Evolutionary conservation across 1,140 invertebrate species (phyloP), one percentile per base, ranked within the genome.

Genomic region (Trichogramma pretiosum): DNA sequence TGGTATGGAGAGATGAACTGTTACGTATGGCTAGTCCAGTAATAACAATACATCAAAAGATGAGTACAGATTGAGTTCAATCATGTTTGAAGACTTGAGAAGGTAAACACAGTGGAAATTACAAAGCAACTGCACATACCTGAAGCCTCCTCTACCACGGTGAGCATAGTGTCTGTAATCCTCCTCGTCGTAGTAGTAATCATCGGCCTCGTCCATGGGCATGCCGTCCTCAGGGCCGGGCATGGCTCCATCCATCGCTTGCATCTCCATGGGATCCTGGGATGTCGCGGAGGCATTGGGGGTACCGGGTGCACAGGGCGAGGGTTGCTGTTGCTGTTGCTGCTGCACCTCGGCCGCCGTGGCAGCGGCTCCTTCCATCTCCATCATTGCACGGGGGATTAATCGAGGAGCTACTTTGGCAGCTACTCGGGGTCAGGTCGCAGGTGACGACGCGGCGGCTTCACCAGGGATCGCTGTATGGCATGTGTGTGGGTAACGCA

Each of bases 141-240:
- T 66, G 39, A 69, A 72, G 1, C 69, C 67, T 35, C 67, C 68
- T 53, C 69, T 50, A 9, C 69, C 69, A 16, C 69, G 57, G 8
- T 65, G 68, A 39, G 67, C 56, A 35, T 69, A 72, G 51, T 65
- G 69, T 46, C 69, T 62, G 37, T 72, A 70, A 24, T 72, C 69
- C 5, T 72, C 69, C 14, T 65, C 61, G 18, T 70, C 69, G 36
- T 64, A 70, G 46, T 53, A 59, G 16, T 68, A 68, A 41, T 67
- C 65, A 21, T 70, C 68, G 35, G 65, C 65, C 42, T 69, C 68
- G 54, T 66, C 62, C 14, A 52, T 52, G 44, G 68, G 67, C 8
- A 70, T 65, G 47, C 59, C 61, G 26, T 68, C 60, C 2, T 52
- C 44, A 22, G 32, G 24, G n/a, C n/a, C n/a, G n/a, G n/a, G n/a